These are phyloP conservation scores for Muscicapa striata DNA, from an alignment of 2,797 vertebrate genomes.

Conservation along the genomic window DNA sequence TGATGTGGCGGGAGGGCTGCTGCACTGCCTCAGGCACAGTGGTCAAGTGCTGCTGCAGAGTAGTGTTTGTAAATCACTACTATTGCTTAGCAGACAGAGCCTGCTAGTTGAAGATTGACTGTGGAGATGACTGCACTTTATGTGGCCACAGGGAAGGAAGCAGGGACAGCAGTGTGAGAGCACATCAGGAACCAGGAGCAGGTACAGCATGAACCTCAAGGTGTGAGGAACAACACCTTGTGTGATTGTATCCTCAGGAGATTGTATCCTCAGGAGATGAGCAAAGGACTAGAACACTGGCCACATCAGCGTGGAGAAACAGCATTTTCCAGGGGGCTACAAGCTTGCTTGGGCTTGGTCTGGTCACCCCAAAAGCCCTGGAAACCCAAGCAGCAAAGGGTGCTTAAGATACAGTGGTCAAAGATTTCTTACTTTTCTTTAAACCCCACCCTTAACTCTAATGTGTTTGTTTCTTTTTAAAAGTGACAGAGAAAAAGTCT, in stretches of 20 bases:
- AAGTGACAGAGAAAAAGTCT: neutral
- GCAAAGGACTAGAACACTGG: neutral
- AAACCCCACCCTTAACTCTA: neutral
- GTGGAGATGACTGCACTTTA: neutral
- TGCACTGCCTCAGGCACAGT: neutral
- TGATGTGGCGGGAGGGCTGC: neutral
- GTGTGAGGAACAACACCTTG: neutral
- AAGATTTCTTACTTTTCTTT: neutral
- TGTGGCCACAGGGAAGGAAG: neutral
- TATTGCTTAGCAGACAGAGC: neutral
- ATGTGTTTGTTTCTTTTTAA: neutral
- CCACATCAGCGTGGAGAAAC: fast-evolving
- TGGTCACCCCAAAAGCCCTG: neutral
- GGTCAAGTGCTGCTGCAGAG: neutral
- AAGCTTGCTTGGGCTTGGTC: neutral
- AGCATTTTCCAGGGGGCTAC: neutral
- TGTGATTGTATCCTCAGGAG: neutral
- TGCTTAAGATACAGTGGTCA: neutral
- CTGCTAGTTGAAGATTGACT: neutral
- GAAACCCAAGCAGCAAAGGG: neutral
- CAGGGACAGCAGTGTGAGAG: neutral
- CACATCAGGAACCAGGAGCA: neutral
- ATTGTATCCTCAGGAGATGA: neutral
- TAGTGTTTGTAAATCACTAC: neutral
- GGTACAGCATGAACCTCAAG: neutral